Conservation (phyloP, 2,888 invertebrate genomes). For the Cyclophora albipunctata region DNA sequence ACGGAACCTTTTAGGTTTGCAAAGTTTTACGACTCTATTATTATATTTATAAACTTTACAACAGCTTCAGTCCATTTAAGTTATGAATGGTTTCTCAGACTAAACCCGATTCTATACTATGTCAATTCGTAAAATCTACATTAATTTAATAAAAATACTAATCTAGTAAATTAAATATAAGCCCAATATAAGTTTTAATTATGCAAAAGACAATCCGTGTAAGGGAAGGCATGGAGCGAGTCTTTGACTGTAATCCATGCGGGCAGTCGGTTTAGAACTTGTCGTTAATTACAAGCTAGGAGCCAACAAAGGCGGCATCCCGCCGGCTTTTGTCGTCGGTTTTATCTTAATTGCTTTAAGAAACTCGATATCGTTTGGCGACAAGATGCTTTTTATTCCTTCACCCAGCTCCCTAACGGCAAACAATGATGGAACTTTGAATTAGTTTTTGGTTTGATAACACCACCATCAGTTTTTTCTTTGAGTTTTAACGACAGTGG, state of each 20-base stretch:
- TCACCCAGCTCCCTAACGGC: conserved; percentile 45
- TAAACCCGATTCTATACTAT: too few species aligned
- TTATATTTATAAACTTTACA: too few species aligned
- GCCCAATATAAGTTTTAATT: too few species aligned
- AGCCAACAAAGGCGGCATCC: conserved; percentile 45
- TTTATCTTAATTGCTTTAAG: conserved; percentile 73
- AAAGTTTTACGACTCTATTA: too few species aligned
- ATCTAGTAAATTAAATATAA: too few species aligned
- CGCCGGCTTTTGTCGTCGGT: conserved; percentile 58
- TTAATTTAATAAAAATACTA: too few species aligned
- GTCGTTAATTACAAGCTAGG: conserved; percentile 52
- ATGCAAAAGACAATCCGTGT: not conserved
- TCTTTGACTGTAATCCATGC: conserved; percentile 29
- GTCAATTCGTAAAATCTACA: too few species aligned
- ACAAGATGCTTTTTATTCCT: conserved; percentile 70
- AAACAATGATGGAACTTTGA: conserved; percentile 68
- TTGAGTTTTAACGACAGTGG: conserved; percentile 42
- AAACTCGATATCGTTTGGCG: conserved; percentile 70
- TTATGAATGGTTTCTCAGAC: too few species aligned
- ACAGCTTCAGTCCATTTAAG: too few species aligned
- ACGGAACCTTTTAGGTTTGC: too few species aligned
- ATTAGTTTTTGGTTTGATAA: conserved; percentile 68
- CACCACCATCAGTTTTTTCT: conserved; percentile 34
- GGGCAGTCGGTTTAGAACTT: conserved; percentile 36
- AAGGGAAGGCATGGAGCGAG: conserved; percentile 10